Percentiles rank a stretch among this genome's conserved stretches.
Evolutionary conservation across 2,797 vertebrate species (phyloP).

Genomic region (Yasuhikotakia modesta): DNA sequence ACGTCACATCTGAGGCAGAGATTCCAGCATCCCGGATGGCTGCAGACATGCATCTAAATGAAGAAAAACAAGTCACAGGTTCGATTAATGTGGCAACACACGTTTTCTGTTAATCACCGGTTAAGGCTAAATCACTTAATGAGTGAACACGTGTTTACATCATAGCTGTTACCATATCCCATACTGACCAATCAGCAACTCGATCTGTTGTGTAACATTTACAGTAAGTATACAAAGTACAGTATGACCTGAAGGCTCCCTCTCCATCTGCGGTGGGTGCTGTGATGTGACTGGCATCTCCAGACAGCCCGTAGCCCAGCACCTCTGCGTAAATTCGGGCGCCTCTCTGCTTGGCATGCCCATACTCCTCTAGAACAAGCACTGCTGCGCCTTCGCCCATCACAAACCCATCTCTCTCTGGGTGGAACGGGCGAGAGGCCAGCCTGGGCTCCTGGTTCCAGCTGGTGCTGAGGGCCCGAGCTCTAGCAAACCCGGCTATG

Average conservation of each 20-base stretch:
- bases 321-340: slow-evolving; percentile 92
- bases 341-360: slow-evolving; percentile 79
- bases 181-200: too few species aligned
- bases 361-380: slow-evolving; percentile 86
- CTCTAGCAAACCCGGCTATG: slow-evolving; percentile 90
- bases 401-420: slow-evolving; percentile 91
- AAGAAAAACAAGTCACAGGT: slow-evolving; percentile 5
- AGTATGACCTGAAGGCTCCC: slow-evolving; percentile 87
- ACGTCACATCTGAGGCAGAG: slow-evolving; percentile 80
- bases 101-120: neutral
- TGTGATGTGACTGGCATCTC: slow-evolving; percentile 93
- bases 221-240: neutral
- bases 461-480: slow-evolving; percentile 87
- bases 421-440: slow-evolving; percentile 92
- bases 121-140: too few species aligned
- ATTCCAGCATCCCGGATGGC: slow-evolving; percentile 84
- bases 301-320: slow-evolving; percentile 93
- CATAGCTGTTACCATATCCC: too few species aligned
- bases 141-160: too few species aligned
- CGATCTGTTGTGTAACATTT: too few species aligned
- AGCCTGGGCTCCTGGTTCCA: slow-evolving; percentile 83
- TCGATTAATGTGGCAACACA: too few species aligned
- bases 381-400: slow-evolving; percentile 96
- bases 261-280: slow-evolving; percentile 89
- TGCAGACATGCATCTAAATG: slow-evolving; percentile 88